Evolutionary conservation across 2,113 vertebrate species (phyloP).

Genomic region (Pollimyrus isidori): DNA sequence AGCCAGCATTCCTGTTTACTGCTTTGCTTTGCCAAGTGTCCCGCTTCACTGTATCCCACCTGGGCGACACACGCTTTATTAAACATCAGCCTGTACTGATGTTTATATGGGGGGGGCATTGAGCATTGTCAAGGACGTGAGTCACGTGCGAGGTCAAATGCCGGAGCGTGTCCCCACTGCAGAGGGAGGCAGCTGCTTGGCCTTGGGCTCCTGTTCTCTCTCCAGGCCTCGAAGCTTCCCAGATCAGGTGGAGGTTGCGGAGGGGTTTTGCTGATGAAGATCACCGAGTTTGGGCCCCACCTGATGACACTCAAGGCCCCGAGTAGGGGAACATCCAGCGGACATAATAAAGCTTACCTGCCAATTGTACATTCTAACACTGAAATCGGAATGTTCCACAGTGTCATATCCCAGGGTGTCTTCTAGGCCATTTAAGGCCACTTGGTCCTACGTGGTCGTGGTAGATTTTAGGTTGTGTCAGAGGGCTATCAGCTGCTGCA

Average conservation of each 20-base stretch:
- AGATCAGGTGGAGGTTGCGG: not conserved
- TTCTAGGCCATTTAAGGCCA: not conserved
- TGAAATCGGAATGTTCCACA: not conserved
- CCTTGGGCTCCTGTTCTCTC: slow-evolving; percentile 40
- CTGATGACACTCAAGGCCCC: not conserved
- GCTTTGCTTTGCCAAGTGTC: not conserved
- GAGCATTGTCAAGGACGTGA: not conserved
- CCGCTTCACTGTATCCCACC: not conserved
- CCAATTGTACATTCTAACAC: not conserved
- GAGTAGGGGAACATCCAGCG: not conserved
- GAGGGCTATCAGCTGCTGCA: not conserved
- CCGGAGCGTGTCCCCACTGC: slow-evolving; percentile 15
- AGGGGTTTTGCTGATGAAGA: not conserved
- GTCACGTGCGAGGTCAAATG: not conserved
- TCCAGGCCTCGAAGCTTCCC: slow-evolving; percentile 24
- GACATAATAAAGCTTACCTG: not conserved
- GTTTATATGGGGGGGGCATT: not conserved
- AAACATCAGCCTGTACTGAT: not conserved
- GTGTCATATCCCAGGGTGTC: not conserved
- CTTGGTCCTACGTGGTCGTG: not conserved
- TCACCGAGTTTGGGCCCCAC: not conserved
- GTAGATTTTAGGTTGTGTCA: not conserved
- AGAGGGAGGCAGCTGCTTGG: slow-evolving; percentile 47
- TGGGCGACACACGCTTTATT: not conserved
- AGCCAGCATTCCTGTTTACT: not conserved